These are phyloP conservation scores for Xerus inauris DNA, from an alignment of 2,113 vertebrate species.

Conservation along the genomic window DNA sequence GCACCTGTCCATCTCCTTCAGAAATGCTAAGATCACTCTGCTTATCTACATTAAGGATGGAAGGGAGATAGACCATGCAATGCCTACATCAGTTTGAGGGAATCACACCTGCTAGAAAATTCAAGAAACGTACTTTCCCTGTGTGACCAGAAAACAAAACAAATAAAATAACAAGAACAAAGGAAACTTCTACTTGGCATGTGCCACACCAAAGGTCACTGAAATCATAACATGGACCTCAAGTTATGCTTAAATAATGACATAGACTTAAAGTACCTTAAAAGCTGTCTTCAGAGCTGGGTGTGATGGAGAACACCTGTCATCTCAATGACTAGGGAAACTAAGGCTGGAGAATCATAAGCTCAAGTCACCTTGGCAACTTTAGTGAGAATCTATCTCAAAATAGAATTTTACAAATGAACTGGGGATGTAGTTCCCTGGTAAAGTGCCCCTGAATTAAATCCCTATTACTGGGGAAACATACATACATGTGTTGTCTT, in stretches of 20 bases:
- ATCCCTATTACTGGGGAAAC: no score
- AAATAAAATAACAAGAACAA: not conserved
- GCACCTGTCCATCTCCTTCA: not conserved
- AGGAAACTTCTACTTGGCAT: not conserved
- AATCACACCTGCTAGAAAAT: not conserved
- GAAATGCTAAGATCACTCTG: not conserved
- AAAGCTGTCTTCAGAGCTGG: not conserved
- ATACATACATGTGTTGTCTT: not conserved
- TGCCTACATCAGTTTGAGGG: rapidly evolving
- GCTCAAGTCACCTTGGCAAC: no score
- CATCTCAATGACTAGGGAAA: no score
- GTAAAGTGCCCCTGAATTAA: no score
- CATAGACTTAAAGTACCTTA: not conserved
- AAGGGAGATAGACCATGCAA: not conserved
- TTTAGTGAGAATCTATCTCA: no score
- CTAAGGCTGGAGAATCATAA: no score
- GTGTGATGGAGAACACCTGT: no score
- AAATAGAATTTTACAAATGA: no score
- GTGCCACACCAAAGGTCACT: not conserved
- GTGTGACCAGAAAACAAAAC: not conserved
- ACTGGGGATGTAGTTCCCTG: no score
- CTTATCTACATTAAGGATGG: rapidly evolving
- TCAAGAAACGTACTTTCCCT: not conserved
- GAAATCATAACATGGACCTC: not conserved
- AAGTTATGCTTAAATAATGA: not conserved